Conservation (phyloP, 2,888 invertebrate genomes). For the Cyclophora albipunctata region DNA sequence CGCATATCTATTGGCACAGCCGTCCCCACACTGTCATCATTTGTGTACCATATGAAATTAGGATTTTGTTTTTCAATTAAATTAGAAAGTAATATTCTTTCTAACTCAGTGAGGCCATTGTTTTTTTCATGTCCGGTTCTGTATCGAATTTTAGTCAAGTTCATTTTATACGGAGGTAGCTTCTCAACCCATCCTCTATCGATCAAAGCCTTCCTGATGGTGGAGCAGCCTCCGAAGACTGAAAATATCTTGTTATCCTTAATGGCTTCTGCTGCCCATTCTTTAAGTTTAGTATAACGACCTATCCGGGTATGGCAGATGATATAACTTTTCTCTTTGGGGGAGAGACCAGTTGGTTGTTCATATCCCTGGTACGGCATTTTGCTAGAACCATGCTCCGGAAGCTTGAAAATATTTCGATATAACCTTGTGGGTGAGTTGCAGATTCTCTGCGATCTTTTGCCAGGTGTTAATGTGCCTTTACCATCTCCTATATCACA, state of each 20-base stretch:
- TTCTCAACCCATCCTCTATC: constrained; percentile 85
- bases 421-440: too few species aligned
- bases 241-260: constrained; percentile 71
- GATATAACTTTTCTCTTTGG: constrained; percentile 54
- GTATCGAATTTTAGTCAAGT: constrained; percentile 46
- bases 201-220: constrained; percentile 75
- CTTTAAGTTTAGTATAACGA: constrained; percentile 51
- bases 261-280: constrained; percentile 63
- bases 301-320: constrained; percentile 46
- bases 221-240: constrained; percentile 66
- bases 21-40: constrained; percentile 30
- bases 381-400: constrained; percentile 10
- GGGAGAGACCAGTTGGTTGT: constrained; percentile 36
- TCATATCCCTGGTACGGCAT: constrained; percentile 20
- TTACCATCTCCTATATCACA: constrained; percentile 27
- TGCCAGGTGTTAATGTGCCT: constrained; percentile 29
- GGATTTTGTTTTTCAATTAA: constrained; percentile 48
- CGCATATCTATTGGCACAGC: constrained; percentile 31
- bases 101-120: constrained; percentile 46
- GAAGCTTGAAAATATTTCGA: constrained; percentile 10
- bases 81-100: constrained; percentile 56
- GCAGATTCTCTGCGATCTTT: constrained; percentile 19
- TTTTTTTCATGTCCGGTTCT: constrained; percentile 32
- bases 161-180: constrained; percentile 57
- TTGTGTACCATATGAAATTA: constrained; percentile 56